These are phyloP conservation scores for Orius laevigatus DNA, from an alignment of 1,140 invertebrate species.

Conservation along the genomic window DNA sequence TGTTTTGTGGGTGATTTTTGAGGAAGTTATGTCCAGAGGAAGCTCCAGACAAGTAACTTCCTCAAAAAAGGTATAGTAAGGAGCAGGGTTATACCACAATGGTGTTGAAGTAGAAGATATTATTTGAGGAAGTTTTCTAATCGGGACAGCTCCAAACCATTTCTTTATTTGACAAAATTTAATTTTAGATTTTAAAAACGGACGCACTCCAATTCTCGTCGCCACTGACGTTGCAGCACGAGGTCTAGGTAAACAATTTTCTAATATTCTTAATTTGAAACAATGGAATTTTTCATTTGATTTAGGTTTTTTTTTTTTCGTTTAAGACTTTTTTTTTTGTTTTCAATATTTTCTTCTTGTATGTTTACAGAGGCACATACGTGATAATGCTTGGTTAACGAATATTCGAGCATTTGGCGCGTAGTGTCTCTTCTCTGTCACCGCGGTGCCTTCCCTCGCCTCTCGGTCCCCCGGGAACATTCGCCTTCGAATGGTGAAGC, in stretches of 20 bases:
- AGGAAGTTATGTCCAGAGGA: too few relatives aligned
- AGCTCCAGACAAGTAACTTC: too few relatives aligned
- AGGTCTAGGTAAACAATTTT: conserved; percentile 48
- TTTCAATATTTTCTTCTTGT: conserved; percentile 10
- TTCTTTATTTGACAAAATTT: too few relatives aligned
- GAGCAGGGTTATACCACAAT: too few relatives aligned
- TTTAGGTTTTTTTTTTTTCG: not conserved
- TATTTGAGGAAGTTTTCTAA: too few relatives aligned
- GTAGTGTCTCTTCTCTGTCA: conserved; percentile 9
- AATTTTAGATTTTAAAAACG: conserved; percentile 77
- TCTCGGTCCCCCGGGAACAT: not conserved
- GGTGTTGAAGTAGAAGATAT: too few relatives aligned
- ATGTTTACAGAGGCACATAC: conserved; percentile 10
- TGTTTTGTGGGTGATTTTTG: too few relatives aligned
- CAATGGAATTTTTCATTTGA: conserved; percentile 1
- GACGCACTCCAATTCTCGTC: conserved; percentile 85
- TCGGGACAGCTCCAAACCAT: conserved; percentile 3
- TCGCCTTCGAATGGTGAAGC: not conserved
- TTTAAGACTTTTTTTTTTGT: not conserved
- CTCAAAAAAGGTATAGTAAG: too few relatives aligned
- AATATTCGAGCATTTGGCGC: conserved; percentile 10
- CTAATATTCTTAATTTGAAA: not conserved
- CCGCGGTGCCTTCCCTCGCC: not conserved
- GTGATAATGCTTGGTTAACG: conserved; percentile 11
- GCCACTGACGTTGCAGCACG: conserved; percentile 98